phyloP scores from a whole-genome alignment of 2,113 vertebrate genomes.

The Propithecus coquereli region DNA sequence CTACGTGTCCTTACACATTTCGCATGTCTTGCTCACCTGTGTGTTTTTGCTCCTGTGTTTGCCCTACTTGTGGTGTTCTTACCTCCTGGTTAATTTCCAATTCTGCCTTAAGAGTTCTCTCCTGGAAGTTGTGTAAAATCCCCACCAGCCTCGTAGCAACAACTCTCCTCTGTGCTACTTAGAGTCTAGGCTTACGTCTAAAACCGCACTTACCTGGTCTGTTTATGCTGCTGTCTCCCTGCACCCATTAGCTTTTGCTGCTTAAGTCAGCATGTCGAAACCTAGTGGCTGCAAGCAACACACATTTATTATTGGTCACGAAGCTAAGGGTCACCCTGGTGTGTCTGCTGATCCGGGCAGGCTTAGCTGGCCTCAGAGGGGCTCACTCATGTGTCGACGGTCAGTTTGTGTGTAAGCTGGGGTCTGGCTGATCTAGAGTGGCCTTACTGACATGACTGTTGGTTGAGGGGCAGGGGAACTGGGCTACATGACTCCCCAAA shows the following conservation, averaged over 20 bases:
- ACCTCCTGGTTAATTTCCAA: not conserved
- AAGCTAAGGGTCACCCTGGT: not conserved
- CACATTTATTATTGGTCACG: not conserved
- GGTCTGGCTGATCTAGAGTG: not conserved
- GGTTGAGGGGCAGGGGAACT: not conserved
- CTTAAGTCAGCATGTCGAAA: not conserved
- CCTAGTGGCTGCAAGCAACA: not conserved
- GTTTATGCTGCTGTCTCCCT: not conserved
- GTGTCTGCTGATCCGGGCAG: not conserved
- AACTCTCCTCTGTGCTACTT: not conserved
- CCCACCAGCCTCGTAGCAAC: not conserved
- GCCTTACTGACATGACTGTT: not conserved
- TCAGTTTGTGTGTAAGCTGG: not conserved
- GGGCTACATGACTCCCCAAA: not conserved
- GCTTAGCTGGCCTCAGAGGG: not conserved
- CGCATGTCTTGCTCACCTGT: not conserved
- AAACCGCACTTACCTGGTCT: not conserved
- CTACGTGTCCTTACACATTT: not conserved
- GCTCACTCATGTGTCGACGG: not conserved
- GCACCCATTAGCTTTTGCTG: not conserved
- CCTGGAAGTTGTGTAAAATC: not conserved
- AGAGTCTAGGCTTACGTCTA: not conserved
- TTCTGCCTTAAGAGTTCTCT: not conserved
- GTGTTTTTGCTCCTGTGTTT: not conserved
- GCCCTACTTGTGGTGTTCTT: not conserved